Percentiles rank a stretch among this genome's conserved stretches.
Evolutionary conservation across 2,113 vertebrate species (phyloP).

Genomic region (Alosa alosa): DNA sequence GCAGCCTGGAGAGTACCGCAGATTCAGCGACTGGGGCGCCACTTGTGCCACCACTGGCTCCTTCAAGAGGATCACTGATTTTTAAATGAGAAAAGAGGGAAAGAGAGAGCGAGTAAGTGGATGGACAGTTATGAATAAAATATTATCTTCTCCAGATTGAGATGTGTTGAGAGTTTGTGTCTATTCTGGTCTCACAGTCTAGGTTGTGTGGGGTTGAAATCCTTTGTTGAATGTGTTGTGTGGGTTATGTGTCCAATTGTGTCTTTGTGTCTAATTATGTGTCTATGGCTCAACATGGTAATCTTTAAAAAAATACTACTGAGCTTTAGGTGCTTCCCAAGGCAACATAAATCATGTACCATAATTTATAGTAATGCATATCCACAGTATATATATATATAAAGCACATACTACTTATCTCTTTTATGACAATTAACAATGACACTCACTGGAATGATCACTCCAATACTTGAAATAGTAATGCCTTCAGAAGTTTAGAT

Average conservation of each 20-base stretch:
- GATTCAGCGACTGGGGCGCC: constrained; percentile 65
- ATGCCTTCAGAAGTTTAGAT: neutral
- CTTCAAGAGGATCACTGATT: constrained; percentile 61
- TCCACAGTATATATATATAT: no score
- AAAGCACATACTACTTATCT: neutral
- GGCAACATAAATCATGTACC: neutral
- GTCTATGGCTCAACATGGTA: no score
- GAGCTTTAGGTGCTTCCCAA: neutral
- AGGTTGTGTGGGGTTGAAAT: neutral
- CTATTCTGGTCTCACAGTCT: neutral
- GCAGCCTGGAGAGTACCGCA: constrained; percentile 63
- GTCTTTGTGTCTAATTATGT: no score
- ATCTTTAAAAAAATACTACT: neutral
- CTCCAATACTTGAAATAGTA: neutral
- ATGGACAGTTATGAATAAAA: constrained; percentile 34
- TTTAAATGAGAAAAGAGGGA: constrained; percentile 46
- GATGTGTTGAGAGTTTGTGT: neutral
- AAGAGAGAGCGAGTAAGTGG: neutral
- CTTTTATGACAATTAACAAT: neutral
- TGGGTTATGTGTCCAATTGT: no score
- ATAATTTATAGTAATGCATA: no score
- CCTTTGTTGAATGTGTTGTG: no score
- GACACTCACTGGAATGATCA: neutral
- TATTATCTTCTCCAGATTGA: constrained; percentile 1
- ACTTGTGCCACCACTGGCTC: constrained; percentile 62